Conservation (phyloP, 2,797 vertebrate species). For the Myotis planiceps region DNA sequence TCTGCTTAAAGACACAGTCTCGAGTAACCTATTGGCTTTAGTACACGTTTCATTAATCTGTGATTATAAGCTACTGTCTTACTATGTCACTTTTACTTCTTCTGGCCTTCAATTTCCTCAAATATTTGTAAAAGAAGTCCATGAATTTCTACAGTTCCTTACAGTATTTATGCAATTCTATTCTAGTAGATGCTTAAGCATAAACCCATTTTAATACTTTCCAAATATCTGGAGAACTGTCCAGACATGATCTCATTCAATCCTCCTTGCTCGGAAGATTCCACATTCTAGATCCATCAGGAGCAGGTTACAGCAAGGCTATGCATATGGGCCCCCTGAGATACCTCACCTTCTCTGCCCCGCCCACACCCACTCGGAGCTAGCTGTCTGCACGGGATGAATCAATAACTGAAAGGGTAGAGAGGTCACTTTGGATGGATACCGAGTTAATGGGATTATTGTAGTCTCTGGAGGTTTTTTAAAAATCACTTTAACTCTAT, state of each 20-base stretch:
- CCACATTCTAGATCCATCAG: background rate
- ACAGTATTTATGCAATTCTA: background rate
- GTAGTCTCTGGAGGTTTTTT: constrained; percentile 32
- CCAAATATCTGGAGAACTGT: background rate
- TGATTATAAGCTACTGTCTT: background rate
- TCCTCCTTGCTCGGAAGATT: background rate
- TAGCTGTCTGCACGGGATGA: background rate
- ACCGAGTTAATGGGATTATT: constrained; percentile 59
- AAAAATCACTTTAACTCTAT: constrained; percentile 82
- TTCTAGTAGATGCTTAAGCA: background rate
- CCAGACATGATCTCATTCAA: constrained; percentile 55
- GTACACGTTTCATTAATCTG: background rate
- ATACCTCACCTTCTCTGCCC: background rate
- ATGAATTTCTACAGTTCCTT: background rate
- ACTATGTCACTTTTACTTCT: background rate
- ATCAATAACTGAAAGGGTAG: constrained; percentile 48
- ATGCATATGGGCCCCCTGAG: background rate
- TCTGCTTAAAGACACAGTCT: constrained; percentile 5
- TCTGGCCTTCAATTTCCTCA: background rate
- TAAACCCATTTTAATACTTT: constrained; percentile 13
- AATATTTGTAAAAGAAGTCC: background rate
- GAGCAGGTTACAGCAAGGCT: background rate
- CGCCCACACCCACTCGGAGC: background rate
- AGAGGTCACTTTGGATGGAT: constrained; percentile 34
- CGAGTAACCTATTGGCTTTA: background rate